Conservation (phyloP, 2,888 invertebrate genomes). For the Caenorhabditis imperialis region DNA sequence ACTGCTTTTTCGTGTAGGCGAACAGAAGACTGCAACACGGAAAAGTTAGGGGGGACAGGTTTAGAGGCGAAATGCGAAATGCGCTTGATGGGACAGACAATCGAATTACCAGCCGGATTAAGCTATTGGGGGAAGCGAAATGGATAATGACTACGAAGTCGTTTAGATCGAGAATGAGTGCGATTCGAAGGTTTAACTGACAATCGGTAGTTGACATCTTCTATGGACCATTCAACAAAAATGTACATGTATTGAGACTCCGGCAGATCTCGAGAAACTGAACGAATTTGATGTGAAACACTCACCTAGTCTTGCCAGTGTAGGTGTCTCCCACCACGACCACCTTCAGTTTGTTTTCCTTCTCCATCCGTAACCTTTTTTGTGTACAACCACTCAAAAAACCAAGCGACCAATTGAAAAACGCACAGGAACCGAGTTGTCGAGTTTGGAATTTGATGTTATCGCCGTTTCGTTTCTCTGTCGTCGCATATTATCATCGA, state of each 20-base stretch:
- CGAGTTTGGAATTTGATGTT: constrained; percentile 8
- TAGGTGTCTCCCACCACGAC: constrained; percentile 94
- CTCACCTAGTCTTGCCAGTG: constrained; percentile 89
- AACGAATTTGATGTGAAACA: neutral
- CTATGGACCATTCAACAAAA: no score
- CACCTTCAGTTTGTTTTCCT: constrained; percentile 84
- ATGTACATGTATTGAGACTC: no score
- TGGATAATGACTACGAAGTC: neutral
- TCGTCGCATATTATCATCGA: constrained; percentile 42
- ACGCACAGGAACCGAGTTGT: no score
- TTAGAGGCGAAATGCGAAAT: neutral
- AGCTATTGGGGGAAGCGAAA: constrained; percentile 9
- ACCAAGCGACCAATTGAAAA: no score
- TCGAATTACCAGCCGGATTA: constrained; percentile 1
- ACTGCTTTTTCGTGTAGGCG: constrained; percentile 72
- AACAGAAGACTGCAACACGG: constrained; percentile 66
- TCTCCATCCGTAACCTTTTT: no score
- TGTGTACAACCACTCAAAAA: no score
- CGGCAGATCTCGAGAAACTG: no score
- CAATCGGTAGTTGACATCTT: no score
- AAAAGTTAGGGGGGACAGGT: neutral
- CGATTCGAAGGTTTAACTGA: no score
- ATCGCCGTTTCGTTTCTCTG: constrained; percentile 39
- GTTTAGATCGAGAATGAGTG: neutral
- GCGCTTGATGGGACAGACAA: constrained; percentile 37